Evolutionary conservation across 1,140 invertebrate species (phyloP), one percentile per base, ranked within the genome.

Genomic region (Zaprionus kolodkinae): DNA sequence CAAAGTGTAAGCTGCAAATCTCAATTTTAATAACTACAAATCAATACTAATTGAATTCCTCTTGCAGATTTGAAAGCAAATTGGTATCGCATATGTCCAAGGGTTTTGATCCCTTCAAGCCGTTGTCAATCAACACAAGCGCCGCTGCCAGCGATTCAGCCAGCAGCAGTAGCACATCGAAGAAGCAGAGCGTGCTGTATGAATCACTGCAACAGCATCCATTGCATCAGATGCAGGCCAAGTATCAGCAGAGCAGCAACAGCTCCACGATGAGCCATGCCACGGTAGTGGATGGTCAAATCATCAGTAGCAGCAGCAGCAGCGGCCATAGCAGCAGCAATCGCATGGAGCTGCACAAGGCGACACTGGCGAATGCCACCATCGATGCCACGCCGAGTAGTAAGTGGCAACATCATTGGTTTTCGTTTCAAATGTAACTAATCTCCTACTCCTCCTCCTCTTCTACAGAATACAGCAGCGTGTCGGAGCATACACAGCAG

Each of bases 71-170:
- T 64, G 91, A 92, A 50, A 78, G 91, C 17, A 92, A 92, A 71
- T 45, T 92, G 69, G 88, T 91, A 17, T 91, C 91, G n/a, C 88
- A 92, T 64, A 84, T 92, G 82, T 81, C 91, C 33, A 92, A 91
- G 52, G 91, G 91, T 4, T 92, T 92, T 45, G 91, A 92, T 92
- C 91, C 91, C 4, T 92, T 92, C 35, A 92, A 92, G 73, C 86
- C 88, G 63, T 72, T 91, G 30, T 92, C 91, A 15, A 92, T 92
- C 57, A 92, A 92, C 50, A 92, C 91, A 56, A 92, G 73, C 25
- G 80, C 76, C 17, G 76, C 64, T 40, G 76, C 64, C 48, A 38
- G 74, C 69, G 79, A 74, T 56, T 65, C 40, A 48, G 50, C 61
- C 48, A 67, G 56, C 48, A 6, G 36, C 48, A 54, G 64, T 55